Conservation (phyloP, 2,888 invertebrate species). For the Drosophila recens region DNA sequence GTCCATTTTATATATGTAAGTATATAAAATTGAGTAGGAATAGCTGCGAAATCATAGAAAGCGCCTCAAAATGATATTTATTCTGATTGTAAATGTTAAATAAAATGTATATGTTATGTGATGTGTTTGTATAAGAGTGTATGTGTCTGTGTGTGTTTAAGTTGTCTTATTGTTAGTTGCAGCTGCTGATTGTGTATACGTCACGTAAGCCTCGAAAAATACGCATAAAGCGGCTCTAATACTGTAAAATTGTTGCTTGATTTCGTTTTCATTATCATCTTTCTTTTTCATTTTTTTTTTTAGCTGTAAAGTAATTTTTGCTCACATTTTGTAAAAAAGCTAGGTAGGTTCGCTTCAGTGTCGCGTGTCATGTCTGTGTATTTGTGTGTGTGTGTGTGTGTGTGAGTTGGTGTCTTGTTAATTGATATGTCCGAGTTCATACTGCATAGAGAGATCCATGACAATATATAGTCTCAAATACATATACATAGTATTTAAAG, state of each 20-base stretch:
- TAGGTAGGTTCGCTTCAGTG: constrained; percentile 80
- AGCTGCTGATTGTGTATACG: constrained; percentile 79
- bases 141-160: constrained; percentile 17
- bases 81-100: constrained; percentile 9
- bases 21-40: constrained; percentile 44
- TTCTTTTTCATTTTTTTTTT: constrained; percentile 27
- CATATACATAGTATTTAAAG: constrained; percentile 71
- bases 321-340: constrained; percentile 78
- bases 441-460: constrained; percentile 60
- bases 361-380: constrained; percentile 41
- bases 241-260: constrained; percentile 78
- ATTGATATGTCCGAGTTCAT: constrained; percentile 80
- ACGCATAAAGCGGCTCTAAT: constrained; percentile 78
- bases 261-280: constrained; percentile 29
- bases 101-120: not conserved
- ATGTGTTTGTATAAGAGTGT: constrained; percentile 4
- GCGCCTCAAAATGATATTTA: constrained; percentile 54
- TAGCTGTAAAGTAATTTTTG: constrained; percentile 72
- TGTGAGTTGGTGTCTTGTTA: constrained; percentile 66
- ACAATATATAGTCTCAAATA: constrained; percentile 79
- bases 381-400: constrained; percentile 28
- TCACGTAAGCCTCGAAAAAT: constrained; percentile 77
- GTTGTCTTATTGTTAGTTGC: constrained; percentile 57
- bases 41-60: constrained; percentile 48
- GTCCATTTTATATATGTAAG: constrained; percentile 27